Evolutionary conservation across 2,888 invertebrate genomes (phyloP).

Genomic region (Pristionchus japonicus): DNA sequence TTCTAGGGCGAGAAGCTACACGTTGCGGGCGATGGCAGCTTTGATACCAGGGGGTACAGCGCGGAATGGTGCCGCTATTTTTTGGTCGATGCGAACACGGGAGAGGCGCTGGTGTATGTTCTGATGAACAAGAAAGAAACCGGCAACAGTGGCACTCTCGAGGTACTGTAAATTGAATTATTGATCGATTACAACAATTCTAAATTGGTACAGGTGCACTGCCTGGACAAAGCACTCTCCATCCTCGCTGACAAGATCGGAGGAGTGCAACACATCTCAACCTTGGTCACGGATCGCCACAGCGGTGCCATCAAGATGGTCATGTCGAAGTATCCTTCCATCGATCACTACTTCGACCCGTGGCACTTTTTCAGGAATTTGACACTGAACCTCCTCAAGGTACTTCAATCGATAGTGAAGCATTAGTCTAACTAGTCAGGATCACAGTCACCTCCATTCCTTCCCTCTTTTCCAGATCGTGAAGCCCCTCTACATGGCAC

Average conservation of each 20-base stretch:
- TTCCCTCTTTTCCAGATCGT: not conserved
- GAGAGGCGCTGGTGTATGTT: not conserved
- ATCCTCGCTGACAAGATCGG: not conserved
- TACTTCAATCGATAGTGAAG: not conserved
- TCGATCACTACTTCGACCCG: not conserved
- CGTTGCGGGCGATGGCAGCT: not conserved
- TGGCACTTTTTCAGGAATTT: slow-evolving; percentile 29
- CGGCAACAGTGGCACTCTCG: not conserved
- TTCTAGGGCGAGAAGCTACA: not conserved
- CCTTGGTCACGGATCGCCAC: not conserved
- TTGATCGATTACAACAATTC: not conserved
- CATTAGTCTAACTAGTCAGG: too few species aligned
- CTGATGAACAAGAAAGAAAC: slow-evolving; percentile 25
- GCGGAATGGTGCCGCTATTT: slow-evolving; percentile 16
- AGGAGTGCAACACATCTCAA: slow-evolving; percentile 4
- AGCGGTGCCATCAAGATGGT: not conserved
- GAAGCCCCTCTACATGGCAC: not conserved
- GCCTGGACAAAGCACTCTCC: not conserved
- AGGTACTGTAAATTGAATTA: not conserved
- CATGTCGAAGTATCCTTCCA: not conserved
- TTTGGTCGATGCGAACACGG: not conserved
- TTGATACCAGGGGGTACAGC: not conserved
- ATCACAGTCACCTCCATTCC: not conserved
- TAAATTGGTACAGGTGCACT: not conserved
- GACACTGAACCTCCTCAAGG: not conserved